These are phyloP conservation scores for Dioctria linearis DNA, from an alignment of 2,888 invertebrate genomes.

Conservation along the genomic window DNA sequence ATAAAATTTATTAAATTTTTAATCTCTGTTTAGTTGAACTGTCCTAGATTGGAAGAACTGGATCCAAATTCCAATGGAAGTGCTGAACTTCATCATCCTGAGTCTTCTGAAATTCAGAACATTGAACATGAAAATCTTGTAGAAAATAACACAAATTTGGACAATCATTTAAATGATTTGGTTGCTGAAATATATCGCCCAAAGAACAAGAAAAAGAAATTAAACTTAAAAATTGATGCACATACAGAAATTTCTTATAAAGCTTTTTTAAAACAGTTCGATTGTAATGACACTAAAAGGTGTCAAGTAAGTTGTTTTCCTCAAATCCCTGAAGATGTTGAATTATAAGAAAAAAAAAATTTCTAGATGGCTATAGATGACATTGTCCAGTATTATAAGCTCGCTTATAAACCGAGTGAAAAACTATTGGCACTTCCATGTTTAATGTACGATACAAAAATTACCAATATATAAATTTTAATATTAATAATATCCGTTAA, in stretches of 20 bases:
- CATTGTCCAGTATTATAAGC: not conserved
- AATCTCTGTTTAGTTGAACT: no score
- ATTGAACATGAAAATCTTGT: not conserved
- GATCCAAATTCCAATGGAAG: not conserved
- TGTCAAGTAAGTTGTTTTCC: slow-evolving; percentile 28
- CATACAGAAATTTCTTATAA: not conserved
- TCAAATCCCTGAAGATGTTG: not conserved
- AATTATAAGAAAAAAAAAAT: not conserved
- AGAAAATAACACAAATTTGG: not conserved
- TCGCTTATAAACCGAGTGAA: not conserved
- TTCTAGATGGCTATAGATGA: slow-evolving; percentile 24
- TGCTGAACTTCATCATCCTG: not conserved
- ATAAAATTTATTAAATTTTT: no score
- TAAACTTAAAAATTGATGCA: slow-evolving; percentile 18
- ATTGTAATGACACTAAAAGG: not conserved
- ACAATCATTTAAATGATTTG: not conserved
- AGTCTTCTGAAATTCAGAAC: no score
- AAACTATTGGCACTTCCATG: not conserved
- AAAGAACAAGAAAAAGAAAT: slow-evolving; percentile 1
- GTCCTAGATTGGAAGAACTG: not conserved
- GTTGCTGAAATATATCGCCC: not conserved
- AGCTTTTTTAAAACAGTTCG: not conserved
- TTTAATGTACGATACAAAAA: not conserved
- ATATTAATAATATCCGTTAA: not conserved
- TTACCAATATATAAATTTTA: not conserved